Evolutionary conservation across 2,888 invertebrate genomes (phyloP), one percentile per base, ranked within the genome.

Genomic region (Ferdinandea cuprea): DNA sequence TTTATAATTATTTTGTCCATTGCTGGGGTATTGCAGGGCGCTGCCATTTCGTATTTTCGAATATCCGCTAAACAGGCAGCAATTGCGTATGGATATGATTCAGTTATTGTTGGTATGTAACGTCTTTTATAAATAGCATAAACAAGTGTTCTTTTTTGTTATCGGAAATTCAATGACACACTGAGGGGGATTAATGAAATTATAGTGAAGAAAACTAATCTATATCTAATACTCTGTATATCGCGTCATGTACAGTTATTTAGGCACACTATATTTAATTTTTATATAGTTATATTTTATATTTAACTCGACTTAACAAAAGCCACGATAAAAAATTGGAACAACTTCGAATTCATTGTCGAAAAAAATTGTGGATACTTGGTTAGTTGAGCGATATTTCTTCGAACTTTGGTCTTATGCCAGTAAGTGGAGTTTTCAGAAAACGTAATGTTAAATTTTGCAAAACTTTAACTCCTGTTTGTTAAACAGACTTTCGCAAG

Each of bases 11-110:
- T 92, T n/a, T 87, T 93, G 50, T 77, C 88, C 13, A 86, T 87
- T 25, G 79, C 91, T 37, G 89, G 91, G 0, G 88, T 91, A 5
- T 78, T 92, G 1, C 92, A 92, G 86, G 92, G 92, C 3, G 89
- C 91, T 50, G 88, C 90, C 32, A 89, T 92, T 74, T 89, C 90
- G 15, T 93, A 92, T 86, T 92, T 93, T 87, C 89, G 91, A 13
- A 90, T 92, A 65, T 92, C 93, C n/a, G 91, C 91, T 3, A 90
- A 92, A 48, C 89, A 92, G 85, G 92, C 92, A 74, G 91, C 91
- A 46, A 85, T 89, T 32, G 91, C 92, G 86, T 91, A 91, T 86
- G 89, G 89, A 74, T 92, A 92, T 86, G 87, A 91, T 80, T 87
- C 90, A 42, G 86, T 89, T 68, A 80, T 91, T 48, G 88, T 92